A percentile compares a stretch with the other conserved stretches of the same genome.
Evolutionary conservation across 2,888 invertebrate genomes (phyloP).

Genomic region (Smittia aterrima): DNA sequence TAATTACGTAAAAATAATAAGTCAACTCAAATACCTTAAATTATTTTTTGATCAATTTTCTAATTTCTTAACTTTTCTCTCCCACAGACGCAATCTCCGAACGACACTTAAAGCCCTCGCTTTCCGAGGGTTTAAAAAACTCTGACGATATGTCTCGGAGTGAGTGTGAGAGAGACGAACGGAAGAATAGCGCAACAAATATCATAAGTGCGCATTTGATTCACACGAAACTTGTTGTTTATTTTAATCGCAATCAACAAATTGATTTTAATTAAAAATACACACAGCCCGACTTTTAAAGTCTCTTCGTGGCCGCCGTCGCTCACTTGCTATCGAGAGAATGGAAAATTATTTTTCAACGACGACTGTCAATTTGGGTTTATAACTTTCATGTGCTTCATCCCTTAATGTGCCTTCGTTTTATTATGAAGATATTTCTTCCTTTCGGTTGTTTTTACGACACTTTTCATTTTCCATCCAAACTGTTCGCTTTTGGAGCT

Average conservation of each 20-base stretch:
- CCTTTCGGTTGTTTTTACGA: constrained; percentile 13
- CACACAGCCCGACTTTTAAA: not conserved
- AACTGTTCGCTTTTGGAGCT: not conserved
- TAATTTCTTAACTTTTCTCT: too few species aligned
- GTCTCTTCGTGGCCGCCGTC: not conserved
- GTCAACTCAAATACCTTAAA: too few species aligned
- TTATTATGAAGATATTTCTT: constrained; percentile 2
- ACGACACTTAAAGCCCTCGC: not conserved
- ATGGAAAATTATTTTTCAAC: not conserved
- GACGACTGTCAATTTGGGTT: not conserved
- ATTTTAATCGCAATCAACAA: constrained; percentile 37
- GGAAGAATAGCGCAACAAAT: not conserved
- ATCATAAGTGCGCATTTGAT: constrained; percentile 20
- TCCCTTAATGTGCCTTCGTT: constrained; percentile 32
- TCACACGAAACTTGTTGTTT: constrained; percentile 27
- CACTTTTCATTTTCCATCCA: constrained; percentile 29
- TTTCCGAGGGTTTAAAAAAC: not conserved
- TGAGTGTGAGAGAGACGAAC: not conserved
- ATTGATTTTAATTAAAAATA: constrained; percentile 29
- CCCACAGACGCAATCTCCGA: too few species aligned
- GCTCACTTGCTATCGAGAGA: not conserved
- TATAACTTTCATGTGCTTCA: constrained; percentile 16
- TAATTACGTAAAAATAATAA: not conserved
- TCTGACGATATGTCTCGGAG: not conserved
- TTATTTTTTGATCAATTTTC: too few species aligned